Base-by-base conservation (phyloP, 2,797 vertebrate species). In the Lutjanus argentimaculatus region DNA sequence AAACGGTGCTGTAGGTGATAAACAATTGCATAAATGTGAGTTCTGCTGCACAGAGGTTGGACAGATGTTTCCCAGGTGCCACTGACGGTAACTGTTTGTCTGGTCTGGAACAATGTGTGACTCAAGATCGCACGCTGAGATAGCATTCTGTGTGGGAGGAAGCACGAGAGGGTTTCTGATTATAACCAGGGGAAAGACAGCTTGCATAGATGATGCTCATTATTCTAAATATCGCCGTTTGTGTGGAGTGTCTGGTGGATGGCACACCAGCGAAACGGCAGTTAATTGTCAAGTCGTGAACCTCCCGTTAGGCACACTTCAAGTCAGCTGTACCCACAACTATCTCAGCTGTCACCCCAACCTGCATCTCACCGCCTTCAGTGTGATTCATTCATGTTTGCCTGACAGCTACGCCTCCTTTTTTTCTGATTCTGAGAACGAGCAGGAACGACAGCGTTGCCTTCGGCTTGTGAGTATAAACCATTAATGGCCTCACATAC, bases 151-250 rank as follows among this genome's bases (percentile, higher is more conserved):
- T 48, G 89, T 87, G 80, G 89, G 87, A 83, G 88, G 79, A 75
- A 81, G 84, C 90, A 75, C 10, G 10, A 73, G 82, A 80, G 75
- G 52, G 51, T 83, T 85, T 85, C 78, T 85, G 83, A 82, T 85
- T 88, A 75, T 85, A 87, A 87, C 84, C 77, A 67, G 72, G 82
- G 83, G 85, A 79, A 87, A 84, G 84, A 85, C 88, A 85, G 88
- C 85, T 88, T 85, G 83, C 67, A 73, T 78, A 82, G 63, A 85
- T 83, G 66, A 83, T 71, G 77, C 77, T 87, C 67, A 82, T 91
- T 87, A 86, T 89, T 84, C 61, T 77, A 80, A 90, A 88, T 85
- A 77, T 65, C 46, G 56, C 68, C 2, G 6, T 46, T 79, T 85
- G 49, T 72, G 40, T 66, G 6, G 36, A 83, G 78, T 21, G 52